phyloP scores from a whole-genome alignment of 2,888 invertebrate genomes.

The Drosophila recens region DNA sequence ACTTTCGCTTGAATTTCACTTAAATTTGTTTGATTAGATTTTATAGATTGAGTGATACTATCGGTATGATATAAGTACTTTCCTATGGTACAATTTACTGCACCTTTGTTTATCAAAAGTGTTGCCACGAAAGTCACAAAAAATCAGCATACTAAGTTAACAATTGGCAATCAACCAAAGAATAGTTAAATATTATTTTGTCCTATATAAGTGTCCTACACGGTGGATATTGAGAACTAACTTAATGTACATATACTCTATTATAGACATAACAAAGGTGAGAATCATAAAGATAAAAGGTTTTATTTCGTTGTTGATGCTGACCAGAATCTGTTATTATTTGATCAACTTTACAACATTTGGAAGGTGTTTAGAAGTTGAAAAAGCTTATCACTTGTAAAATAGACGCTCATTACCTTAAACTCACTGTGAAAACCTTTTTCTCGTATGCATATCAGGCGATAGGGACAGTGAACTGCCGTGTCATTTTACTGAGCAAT shows the following conservation, averaged over 20 bases:
- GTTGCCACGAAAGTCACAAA: not conserved
- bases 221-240: not conserved
- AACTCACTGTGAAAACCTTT: slow-evolving; percentile 5
- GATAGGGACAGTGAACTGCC: not conserved
- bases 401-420: not conserved
- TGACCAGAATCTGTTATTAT: not conserved
- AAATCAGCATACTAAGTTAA: no score
- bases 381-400: not conserved
- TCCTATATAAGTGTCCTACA: no score
- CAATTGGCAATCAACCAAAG: no score
- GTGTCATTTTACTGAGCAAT: not conserved
- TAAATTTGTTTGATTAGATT: no score
- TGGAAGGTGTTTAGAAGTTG: not conserved
- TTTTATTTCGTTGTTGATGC: not conserved
- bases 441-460: not conserved
- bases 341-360: not conserved
- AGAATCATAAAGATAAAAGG: not conserved
- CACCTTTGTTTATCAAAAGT: not conserved
- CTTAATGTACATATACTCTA: not conserved
- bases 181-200: no score
- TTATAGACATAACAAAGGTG: no score
- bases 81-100: not conserved
- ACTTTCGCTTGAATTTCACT: no score
- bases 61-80: not conserved
- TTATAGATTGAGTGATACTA: no score